Conservation (phyloP, 2,113 vertebrate genomes). For the Monopterus albus region DNA sequence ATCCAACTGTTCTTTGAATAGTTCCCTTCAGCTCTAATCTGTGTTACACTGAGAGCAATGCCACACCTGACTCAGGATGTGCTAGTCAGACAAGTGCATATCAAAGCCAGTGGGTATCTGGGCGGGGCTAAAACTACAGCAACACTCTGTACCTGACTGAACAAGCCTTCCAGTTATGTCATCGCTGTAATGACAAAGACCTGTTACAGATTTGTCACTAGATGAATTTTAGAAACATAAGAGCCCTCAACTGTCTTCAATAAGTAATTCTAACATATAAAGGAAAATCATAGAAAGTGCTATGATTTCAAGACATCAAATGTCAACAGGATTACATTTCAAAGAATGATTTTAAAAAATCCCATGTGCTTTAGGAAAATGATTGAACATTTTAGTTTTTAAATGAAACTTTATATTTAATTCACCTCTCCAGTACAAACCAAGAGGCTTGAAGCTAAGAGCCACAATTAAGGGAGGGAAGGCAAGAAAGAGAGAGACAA, state of each 20-base stretch:
- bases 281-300: too few relatives aligned
- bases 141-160: conserved; percentile 38
- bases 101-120: conserved; percentile 57
- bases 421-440: too few relatives aligned
- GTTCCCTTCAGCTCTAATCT: not conserved
- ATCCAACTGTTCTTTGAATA: not conserved
- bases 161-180: conserved; percentile 53
- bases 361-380: too few relatives aligned
- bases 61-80: conserved; percentile 47
- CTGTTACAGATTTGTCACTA: not conserved
- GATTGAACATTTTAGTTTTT: too few relatives aligned
- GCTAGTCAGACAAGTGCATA: conserved; percentile 38
- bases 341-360: too few relatives aligned
- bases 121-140: conserved; percentile 56
- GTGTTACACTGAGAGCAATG: not conserved
- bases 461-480: too few relatives aligned
- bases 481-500: too few relatives aligned
- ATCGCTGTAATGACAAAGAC: not conserved
- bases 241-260: not conserved
- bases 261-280: not conserved
- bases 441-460: too few relatives aligned
- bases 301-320: too few relatives aligned
- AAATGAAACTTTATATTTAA: too few relatives aligned
- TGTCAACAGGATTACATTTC: too few relatives aligned
- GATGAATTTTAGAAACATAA: not conserved